Conservation (phyloP, 1,140 invertebrate species). For the Diploscapter pachys region DNA sequence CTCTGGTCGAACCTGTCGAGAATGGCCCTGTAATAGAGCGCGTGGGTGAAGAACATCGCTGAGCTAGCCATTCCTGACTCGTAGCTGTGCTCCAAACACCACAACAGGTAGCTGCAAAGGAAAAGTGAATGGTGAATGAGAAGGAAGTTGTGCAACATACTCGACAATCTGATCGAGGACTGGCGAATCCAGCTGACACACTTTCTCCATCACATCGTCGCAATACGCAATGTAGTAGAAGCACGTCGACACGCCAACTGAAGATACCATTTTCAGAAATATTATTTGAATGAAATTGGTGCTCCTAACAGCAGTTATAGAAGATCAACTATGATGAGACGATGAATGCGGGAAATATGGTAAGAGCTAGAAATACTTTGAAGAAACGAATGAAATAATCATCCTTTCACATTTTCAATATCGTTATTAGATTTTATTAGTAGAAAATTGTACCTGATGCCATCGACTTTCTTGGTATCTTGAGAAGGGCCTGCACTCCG, state of each 20-base stretch:
- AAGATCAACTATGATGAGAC: too few relatives aligned
- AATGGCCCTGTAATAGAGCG: slow-evolving; percentile 84
- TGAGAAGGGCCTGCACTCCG: slow-evolving; percentile 76
- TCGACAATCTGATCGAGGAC: slow-evolving; percentile 75
- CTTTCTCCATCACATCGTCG: slow-evolving; percentile 92
- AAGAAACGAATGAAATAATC: too few relatives aligned
- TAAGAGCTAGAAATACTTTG: too few relatives aligned
- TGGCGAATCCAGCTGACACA: slow-evolving; percentile 77
- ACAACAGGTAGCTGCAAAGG: slow-evolving; percentile 75
- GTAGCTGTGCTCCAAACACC: slow-evolving; percentile 90
- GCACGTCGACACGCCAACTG: slow-evolving; percentile 90
- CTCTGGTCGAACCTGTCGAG: slow-evolving; percentile 85
- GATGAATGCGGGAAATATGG: too few relatives aligned
- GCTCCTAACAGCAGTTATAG: too few relatives aligned
- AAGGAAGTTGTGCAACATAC: slow-evolving; percentile 60
- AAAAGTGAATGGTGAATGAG: slow-evolving; percentile 1
- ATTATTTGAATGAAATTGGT: too few relatives aligned
- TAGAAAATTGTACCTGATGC: not conserved
- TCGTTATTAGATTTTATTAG: too few relatives aligned
- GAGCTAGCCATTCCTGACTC: slow-evolving; percentile 91
- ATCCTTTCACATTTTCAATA: too few relatives aligned
- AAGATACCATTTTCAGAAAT: slow-evolving; percentile 51
- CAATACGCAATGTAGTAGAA: slow-evolving; percentile 93
- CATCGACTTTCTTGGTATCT: slow-evolving; percentile 64
- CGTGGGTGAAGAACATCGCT: slow-evolving; percentile 83